These are phyloP conservation scores for Xenopus borealis DNA, from an alignment of 2,113 vertebrate genomes.

Conservation along the genomic window DNA sequence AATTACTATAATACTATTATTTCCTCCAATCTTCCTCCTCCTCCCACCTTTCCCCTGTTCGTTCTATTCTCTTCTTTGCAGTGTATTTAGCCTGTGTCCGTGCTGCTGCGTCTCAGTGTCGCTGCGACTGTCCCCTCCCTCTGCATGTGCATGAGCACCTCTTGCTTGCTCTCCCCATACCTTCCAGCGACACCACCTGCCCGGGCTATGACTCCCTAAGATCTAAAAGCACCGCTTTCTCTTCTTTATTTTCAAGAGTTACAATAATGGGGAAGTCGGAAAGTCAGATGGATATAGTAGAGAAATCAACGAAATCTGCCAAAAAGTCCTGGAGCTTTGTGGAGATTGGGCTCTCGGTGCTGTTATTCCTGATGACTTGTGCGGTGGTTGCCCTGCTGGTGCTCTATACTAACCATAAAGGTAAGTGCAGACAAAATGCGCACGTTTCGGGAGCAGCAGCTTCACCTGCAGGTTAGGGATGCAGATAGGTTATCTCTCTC, in stretches of 20 bases:
- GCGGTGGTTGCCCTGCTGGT: slow-evolving; percentile 78
- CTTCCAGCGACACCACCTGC: neutral
- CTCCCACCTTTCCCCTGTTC: neutral
- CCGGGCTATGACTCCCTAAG: neutral
- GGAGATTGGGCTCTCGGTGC: slow-evolving; percentile 74
- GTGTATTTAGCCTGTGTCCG: neutral
- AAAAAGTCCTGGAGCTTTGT: slow-evolving; percentile 73
- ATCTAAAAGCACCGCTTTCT: slow-evolving; percentile 10
- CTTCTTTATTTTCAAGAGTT: slow-evolving; percentile 57
- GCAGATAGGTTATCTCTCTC: too few species aligned
- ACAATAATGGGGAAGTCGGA: slow-evolving; percentile 85
- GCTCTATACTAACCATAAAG: slow-evolving; percentile 75
- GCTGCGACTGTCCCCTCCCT: slow-evolving; percentile 47
- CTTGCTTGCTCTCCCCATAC: slow-evolving; percentile 17
- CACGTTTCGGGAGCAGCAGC: too few species aligned
- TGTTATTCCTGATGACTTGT: slow-evolving; percentile 78
- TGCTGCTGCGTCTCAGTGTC: slow-evolving; percentile 42
- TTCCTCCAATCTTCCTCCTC: neutral
- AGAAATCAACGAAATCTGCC: slow-evolving; percentile 72
- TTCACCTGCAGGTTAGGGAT: too few species aligned
- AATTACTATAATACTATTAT: too few species aligned
- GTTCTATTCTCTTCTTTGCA: neutral
- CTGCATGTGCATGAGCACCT: neutral
- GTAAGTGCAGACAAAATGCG: slow-evolving; percentile 60
- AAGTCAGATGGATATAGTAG: slow-evolving; percentile 87